A percentile compares a stretch with the other conserved stretches of the same genome.
phyloP scores from a whole-genome alignment of 2,797 vertebrate species.

The Alectoris magna region DNA sequence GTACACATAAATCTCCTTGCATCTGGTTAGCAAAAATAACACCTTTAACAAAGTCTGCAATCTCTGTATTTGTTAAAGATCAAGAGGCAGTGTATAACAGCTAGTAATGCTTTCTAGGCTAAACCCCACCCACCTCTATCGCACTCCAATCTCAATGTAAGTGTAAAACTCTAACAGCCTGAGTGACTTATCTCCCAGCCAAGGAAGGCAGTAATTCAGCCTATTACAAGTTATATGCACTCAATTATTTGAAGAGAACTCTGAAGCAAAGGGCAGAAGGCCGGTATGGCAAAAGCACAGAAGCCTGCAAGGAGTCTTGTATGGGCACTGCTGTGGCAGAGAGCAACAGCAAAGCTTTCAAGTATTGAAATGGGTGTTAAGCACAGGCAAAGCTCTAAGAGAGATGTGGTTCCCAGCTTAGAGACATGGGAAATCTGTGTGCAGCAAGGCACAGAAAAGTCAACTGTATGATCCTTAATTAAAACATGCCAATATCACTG shows the following conservation, averaged over 20 bases:
- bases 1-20: not conserved
- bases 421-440: not conserved
- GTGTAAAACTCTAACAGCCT: not conserved
- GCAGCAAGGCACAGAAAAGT: not conserved
- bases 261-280: not conserved
- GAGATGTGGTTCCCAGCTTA: not conserved
- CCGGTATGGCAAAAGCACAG: not conserved
- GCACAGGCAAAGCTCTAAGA: not conserved
- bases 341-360: not conserved
- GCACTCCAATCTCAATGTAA: not conserved
- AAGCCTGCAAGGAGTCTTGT: not conserved
- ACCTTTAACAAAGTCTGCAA: not conserved
- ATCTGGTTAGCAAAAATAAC: not conserved
- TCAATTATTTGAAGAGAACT: not conserved
- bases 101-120: not conserved
- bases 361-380: not conserved
- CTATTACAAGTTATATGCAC: not conserved
- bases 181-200: not conserved
- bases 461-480: not conserved
- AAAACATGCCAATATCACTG: not conserved
- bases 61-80: not conserved
- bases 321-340: not conserved
- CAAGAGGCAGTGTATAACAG: not conserved
- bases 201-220: not conserved
- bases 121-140: not conserved